Evolutionary conservation across 1,140 invertebrate species (phyloP), one percentile per base, ranked within the genome.

Genomic region (Drosophila ogumai): DNA sequence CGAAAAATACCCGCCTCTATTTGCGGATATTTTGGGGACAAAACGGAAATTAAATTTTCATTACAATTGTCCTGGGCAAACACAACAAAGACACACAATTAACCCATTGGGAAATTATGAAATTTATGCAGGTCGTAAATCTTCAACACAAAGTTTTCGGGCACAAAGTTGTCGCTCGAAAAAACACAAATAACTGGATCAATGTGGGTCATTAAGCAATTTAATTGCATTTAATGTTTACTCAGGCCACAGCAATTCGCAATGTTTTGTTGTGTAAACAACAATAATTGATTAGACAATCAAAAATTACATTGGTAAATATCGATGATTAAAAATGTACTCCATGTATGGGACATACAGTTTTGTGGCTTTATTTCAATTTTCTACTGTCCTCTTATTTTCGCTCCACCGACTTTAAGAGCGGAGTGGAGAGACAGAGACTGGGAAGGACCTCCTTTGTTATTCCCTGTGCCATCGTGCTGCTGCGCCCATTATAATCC

Each of bases 151-250:
- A 81, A 66, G 28, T 40, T 72, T 60, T 40, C 19, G 52, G 40
- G 41, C 50, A 58, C 59, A 19, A 10, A 61, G 43, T 72, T 75
- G 46, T 47, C 65, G 54, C 54, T 43, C 38, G 72, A 47, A 44
- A 75, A 79, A 77, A 38, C 64, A 75, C 77, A 86, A 54, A 85
- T 68, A 85, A 81, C 61, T 75, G 57, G 59, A 50, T 49, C 63
- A 82, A 75, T 90, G 68, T 75, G 85, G 73, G 73, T 78, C 84
- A 88, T 88, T 88, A 81, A 59, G 60, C 65, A 64, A 49, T 52
- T 61, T 81, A 88, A 88, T 88, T 88, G 73, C 79, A 90, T 88
- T 65, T 55, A 68, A 84, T 88, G 59, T 90, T 88, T 72, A 68
- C 63, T 84, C 77, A 55, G 61, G 34, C 19, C 22, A 17, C 40